Percentiles rank a stretch among this genome's conserved stretches.
phyloP scores from a whole-genome alignment of 2,113 vertebrate species.

The Lagenorhynchus albirostris region DNA sequence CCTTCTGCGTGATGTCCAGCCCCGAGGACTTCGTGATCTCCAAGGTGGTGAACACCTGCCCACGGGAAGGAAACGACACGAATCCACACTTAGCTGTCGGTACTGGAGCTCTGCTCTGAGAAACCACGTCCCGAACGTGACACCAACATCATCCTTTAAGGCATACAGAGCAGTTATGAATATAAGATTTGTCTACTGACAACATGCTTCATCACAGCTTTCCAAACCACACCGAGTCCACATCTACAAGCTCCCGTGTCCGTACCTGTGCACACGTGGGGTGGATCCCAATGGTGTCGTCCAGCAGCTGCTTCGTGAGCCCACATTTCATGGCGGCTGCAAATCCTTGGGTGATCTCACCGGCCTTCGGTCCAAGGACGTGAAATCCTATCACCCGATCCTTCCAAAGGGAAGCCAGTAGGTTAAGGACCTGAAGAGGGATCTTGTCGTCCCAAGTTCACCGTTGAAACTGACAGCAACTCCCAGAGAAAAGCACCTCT shows the following conservation, averaged over 20 bases:
- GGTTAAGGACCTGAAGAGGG: background rate
- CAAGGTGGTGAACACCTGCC: conserved; percentile 93
- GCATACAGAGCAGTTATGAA: background rate
- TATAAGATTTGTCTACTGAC: background rate
- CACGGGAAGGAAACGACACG: background rate
- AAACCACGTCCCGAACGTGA: background rate
- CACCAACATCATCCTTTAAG: background rate
- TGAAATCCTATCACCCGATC: conserved; percentile 95
- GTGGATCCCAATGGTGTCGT: conserved; percentile 95
- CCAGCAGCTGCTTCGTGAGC: conserved; percentile 91
- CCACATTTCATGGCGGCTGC: conserved; percentile 96
- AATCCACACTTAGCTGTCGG: background rate
- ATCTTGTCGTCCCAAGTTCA: background rate
- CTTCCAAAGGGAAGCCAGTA: conserved; percentile 74
- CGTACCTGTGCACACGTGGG: conserved; percentile 96
- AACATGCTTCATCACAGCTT: background rate
- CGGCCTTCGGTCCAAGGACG: conserved; percentile 95
- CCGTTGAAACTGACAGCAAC: background rate
- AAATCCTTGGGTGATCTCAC: conserved; percentile 96
- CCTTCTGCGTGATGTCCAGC: conserved; percentile 86
- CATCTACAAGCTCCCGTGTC: background rate
- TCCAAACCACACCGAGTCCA: background rate
- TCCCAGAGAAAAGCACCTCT: background rate
- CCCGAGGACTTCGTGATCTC: conserved; percentile 92
- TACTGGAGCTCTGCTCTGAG: background rate